These are phyloP conservation scores for Sarcophaga caerulescens DNA, from an alignment of 2,888 invertebrate genomes.

Conservation along the genomic window DNA sequence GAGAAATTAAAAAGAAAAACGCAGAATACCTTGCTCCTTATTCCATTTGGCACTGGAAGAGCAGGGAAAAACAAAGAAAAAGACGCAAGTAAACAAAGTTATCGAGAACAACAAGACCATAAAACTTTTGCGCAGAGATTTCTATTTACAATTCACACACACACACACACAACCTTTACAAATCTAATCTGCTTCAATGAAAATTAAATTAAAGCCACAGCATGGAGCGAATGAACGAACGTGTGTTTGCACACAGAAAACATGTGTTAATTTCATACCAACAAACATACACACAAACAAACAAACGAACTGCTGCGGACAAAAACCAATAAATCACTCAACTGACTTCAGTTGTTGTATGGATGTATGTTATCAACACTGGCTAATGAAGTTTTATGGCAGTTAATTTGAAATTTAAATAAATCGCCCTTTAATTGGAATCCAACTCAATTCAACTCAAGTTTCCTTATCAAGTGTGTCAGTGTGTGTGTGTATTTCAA, in stretches of 20 bases:
- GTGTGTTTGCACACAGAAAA: neutral
- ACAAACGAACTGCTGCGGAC: neutral
- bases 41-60: too few species aligned
- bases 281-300: neutral
- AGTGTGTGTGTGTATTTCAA: constrained; percentile 29
- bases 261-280: constrained; percentile 3
- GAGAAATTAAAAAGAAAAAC: neutral
- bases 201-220: neutral
- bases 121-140: constrained; percentile 13
- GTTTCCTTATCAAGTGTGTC: neutral
- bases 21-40: neutral
- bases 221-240: neutral
- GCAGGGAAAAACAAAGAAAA: neutral
- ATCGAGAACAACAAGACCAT: constrained; percentile 1
- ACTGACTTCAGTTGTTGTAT: neutral
- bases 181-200: neutral
- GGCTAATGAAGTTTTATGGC: constrained; percentile 39
- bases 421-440: constrained; percentile 53
- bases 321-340: constrained; percentile 37
- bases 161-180: neutral
- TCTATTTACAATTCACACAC: constrained; percentile 19
- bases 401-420: constrained; percentile 53
- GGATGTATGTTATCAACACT: neutral
- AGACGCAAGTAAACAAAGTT: neutral
- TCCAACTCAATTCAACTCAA: neutral